Percentiles rank a stretch among this genome's conserved stretches.
Conservation (phyloP, 2,113 vertebrate species). For the Crotalus viridis region DNA sequence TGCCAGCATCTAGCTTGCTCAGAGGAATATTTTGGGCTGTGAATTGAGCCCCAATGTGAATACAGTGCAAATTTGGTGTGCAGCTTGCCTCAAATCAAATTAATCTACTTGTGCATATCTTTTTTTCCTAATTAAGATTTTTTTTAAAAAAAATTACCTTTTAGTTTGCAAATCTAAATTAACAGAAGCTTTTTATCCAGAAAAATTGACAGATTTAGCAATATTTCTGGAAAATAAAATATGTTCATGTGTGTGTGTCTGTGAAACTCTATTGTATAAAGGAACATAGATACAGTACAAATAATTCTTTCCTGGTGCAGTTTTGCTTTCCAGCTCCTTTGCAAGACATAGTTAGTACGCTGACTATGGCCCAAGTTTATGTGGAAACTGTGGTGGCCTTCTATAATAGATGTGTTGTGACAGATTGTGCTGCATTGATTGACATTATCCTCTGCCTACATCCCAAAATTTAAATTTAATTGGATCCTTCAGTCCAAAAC, state of each 20-base stretch:
- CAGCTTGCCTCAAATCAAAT: neutral
- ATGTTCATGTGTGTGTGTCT: neutral
- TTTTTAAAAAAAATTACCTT: neutral
- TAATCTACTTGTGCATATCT: neutral
- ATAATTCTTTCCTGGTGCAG: neutral
- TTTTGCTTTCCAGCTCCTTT: neutral
- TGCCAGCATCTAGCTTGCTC: neutral
- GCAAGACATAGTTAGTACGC: neutral
- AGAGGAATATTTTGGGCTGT: neutral
- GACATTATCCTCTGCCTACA: neutral
- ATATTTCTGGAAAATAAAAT: neutral
- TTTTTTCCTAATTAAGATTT: neutral
- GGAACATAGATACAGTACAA: neutral
- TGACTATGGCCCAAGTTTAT: neutral
- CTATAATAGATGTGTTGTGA: neutral
- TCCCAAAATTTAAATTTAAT: slow-evolving; percentile 12
- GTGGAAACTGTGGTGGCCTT: neutral
- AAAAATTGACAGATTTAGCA: neutral
- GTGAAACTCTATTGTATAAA: neutral
- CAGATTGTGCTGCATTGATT: slow-evolving; percentile 11
- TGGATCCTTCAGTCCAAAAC: neutral
- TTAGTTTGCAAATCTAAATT: neutral
- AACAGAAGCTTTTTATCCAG: neutral
- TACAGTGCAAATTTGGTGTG: neutral
- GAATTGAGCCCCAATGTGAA: neutral